Conservation (phyloP, 1,140 invertebrate genomes). For the Drosophila kikkawai region DNA sequence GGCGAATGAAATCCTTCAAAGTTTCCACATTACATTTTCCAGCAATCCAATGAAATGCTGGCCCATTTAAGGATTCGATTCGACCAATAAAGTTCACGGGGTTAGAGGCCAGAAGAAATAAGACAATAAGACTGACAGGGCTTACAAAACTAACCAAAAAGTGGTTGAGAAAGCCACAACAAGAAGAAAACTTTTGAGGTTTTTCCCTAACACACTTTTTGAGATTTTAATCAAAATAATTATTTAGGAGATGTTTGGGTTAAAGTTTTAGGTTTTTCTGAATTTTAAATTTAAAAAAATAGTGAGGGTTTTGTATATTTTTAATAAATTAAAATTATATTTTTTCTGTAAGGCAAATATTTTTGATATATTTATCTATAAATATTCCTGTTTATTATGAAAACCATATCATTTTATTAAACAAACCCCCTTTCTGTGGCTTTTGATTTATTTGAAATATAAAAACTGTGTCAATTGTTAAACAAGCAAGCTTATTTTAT, state of each 20-base stretch:
- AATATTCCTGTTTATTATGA: not conserved
- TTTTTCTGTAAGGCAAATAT: too few relatives aligned
- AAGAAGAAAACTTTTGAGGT: not conserved
- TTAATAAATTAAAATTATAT: too few relatives aligned
- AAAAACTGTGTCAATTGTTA: not conserved
- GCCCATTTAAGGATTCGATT: constrained; percentile 44
- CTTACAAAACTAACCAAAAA: not conserved
- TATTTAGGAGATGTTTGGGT: not conserved
- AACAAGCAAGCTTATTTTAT: too few relatives aligned
- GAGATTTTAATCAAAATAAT: constrained; percentile 16
- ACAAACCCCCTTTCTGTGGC: not conserved
- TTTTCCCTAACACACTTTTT: not conserved
- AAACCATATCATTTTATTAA: not conserved
- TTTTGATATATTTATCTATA: not conserved
- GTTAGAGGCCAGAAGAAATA: not conserved
- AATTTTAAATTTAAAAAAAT: too few relatives aligned
- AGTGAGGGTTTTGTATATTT: too few relatives aligned
- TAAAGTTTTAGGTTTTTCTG: not conserved
- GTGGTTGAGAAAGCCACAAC: not conserved
- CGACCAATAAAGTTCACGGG: constrained; percentile 25
- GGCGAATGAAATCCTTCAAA: constrained; percentile 44
- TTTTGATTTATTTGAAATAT: not conserved
- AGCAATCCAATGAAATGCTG: constrained; percentile 37
- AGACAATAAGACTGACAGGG: not conserved
- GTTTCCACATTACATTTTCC: constrained; percentile 40